phyloP scores from a whole-genome alignment of 2,113 vertebrate species.

The Elanus axillaris region DNA sequence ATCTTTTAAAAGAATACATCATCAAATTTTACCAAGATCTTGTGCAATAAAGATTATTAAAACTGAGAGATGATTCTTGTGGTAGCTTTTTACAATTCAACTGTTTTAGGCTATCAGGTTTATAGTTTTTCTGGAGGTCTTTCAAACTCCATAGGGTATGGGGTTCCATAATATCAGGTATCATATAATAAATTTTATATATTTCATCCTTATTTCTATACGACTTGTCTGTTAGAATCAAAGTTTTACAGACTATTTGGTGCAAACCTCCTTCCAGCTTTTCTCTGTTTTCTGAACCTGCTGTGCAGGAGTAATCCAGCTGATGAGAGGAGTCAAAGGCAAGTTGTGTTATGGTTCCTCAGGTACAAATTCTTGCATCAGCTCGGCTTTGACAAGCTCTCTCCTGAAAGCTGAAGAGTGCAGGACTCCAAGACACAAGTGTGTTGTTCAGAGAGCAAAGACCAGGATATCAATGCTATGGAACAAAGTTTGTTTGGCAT shows the following conservation, averaged over 20 bases:
- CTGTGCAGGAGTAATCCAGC: neutral
- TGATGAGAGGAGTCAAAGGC: neutral
- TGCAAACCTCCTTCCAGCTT: neutral
- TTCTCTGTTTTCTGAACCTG: neutral
- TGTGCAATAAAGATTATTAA: neutral
- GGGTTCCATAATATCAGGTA: neutral
- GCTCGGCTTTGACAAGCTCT: neutral
- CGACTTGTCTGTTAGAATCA: neutral
- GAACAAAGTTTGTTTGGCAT: slow-evolving; percentile 4
- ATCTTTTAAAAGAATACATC: neutral
- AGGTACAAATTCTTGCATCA: neutral
- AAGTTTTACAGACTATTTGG: neutral
- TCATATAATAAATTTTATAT: neutral
- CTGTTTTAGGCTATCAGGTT: neutral
- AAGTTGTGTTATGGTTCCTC: neutral
- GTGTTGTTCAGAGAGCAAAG: neutral
- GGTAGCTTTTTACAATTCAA: neutral
- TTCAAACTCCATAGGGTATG: neutral
- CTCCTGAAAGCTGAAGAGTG: neutral
- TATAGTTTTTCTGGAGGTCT: neutral
- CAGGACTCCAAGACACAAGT: neutral
- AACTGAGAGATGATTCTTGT: neutral
- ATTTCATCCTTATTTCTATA: neutral
- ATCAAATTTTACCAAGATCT: neutral
- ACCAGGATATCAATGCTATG: neutral